Percentiles rank a stretch among this genome's conserved stretches.
Evolutionary conservation across 1,140 invertebrate genomes (phyloP).

Genomic region (Platorchestia sp.): DNA sequence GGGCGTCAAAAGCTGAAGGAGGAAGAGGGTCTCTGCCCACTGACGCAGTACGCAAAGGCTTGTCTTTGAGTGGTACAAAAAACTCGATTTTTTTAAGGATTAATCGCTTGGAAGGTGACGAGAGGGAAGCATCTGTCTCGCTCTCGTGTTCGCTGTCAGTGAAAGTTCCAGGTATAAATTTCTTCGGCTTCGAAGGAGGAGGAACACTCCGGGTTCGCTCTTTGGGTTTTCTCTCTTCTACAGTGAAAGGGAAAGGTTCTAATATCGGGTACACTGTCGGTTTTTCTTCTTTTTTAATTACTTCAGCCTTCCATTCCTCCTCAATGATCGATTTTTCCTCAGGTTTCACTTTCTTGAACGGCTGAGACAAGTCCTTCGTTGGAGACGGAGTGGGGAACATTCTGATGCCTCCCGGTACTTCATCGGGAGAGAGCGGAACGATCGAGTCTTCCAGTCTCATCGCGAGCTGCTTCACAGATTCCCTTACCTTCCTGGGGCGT

Average conservation of each 20-base stretch:
- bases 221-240: conserved; percentile 61
- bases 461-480: conserved; percentile 76
- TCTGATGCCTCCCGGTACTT: conserved; percentile 78
- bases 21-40: conserved; percentile 59
- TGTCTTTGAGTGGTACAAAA: conserved; percentile 57
- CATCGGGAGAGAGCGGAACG: conserved; percentile 74
- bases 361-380: conserved; percentile 58
- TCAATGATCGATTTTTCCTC: conserved; percentile 56
- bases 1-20: conserved; percentile 63
- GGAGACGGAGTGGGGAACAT: conserved; percentile 73
- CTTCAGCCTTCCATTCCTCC: conserved; percentile 54
- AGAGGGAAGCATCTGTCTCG: conserved; percentile 75
- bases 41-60: conserved; percentile 54
- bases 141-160: conserved; percentile 82
- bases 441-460: conserved; percentile 78
- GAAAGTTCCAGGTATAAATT: conserved; percentile 80
- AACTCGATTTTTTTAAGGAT: conserved; percentile 64
- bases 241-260: conserved; percentile 66
- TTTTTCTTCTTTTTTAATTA: conserved; percentile 54
- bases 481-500: conserved; percentile 69
- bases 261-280: conserved; percentile 65
- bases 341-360: conserved; percentile 61
- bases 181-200: conserved; percentile 76
- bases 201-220: conserved; percentile 61
- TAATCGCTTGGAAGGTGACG: conserved; percentile 54